Evolutionary conservation across 2,113 vertebrate genomes (phyloP).

Genomic region (Gavialis gangeticus): DNA sequence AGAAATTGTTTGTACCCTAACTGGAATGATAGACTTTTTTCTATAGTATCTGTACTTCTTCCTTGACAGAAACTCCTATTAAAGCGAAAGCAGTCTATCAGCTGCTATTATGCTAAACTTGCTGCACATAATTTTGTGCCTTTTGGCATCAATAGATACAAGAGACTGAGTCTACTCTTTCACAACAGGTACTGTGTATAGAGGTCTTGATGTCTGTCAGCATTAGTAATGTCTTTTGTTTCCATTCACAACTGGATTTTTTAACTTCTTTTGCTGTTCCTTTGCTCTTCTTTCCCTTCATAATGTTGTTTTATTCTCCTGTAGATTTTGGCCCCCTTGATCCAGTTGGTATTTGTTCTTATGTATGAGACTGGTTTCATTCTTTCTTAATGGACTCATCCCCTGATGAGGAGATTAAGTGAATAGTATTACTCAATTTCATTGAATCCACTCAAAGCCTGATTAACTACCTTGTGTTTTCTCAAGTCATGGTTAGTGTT

Average conservation of each 20-base stretch:
- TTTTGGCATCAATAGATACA: constrained; percentile 63
- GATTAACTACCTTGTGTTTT: not conserved
- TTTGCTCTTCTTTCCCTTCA: not conserved
- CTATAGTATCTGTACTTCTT: constrained; percentile 64
- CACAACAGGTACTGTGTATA: constrained; percentile 62
- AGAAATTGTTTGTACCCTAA: too few relatives aligned
- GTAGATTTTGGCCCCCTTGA: not conserved
- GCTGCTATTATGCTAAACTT: constrained; percentile 27
- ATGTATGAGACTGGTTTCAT: not conserved
- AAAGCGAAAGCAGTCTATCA: constrained; percentile 42
- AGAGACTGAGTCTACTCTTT: constrained; percentile 62
- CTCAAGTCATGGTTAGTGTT: not conserved
- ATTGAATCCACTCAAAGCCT: not conserved
- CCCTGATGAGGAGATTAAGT: not conserved
- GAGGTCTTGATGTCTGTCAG: constrained; percentile 36
- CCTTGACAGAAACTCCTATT: constrained; percentile 68
- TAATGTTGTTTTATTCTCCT: not conserved
- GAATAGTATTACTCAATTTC: not conserved
- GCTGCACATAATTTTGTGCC: constrained; percentile 57
- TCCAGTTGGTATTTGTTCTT: not conserved
- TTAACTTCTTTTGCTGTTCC: not conserved
- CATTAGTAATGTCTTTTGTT: constrained; percentile 32
- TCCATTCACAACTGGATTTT: constrained; percentile 4
- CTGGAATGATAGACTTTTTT: not conserved
- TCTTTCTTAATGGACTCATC: not conserved